Conservation (phyloP, 2,888 invertebrate genomes). For the Rhamnusium bicolor region DNA sequence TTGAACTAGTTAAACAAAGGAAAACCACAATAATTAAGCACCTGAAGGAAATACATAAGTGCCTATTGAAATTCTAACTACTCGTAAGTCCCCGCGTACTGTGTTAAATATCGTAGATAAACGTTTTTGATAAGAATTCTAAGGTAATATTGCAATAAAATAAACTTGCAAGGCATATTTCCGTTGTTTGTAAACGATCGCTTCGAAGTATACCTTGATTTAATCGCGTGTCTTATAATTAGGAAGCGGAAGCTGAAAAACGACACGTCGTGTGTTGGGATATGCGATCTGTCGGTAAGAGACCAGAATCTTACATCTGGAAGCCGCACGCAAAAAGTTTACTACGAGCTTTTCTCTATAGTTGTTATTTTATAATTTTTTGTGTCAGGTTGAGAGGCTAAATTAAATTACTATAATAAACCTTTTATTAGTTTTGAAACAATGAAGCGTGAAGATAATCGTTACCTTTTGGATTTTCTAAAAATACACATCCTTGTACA, state of each 20-base stretch:
- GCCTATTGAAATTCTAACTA: background rate
- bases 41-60: background rate
- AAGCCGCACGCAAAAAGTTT: background rate
- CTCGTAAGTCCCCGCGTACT: background rate
- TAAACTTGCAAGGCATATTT: background rate
- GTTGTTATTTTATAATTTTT: background rate
- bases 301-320: background rate
- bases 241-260: constrained; percentile 34
- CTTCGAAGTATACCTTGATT: background rate
- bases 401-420: background rate
- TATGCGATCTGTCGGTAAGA: background rate
- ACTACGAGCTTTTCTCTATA: background rate
- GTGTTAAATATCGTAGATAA: background rate
- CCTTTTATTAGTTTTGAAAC: no score
- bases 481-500: no score
- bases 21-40: background rate
- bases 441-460: background rate
- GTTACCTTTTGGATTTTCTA: background rate
- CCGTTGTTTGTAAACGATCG: background rate
- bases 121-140: background rate
- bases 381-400: background rate
- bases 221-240: constrained; percentile 31
- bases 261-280: constrained; percentile 8
- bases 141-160: background rate
- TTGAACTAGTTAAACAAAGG: background rate